These are phyloP conservation scores for Coenobita brevimanus DNA, from an alignment of 1,140 invertebrate species.

Conservation along the genomic window DNA sequence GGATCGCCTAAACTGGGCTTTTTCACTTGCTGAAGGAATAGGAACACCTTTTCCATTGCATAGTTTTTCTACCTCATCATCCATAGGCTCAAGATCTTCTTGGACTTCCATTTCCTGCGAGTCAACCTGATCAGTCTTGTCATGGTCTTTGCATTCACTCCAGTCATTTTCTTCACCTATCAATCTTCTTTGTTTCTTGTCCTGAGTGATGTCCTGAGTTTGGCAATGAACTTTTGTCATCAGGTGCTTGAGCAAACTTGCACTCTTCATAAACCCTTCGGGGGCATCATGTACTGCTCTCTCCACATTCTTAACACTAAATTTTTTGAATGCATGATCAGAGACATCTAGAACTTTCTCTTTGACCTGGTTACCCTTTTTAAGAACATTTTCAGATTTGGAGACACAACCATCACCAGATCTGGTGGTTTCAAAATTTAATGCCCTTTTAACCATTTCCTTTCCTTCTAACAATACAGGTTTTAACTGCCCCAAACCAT, in stretches of 20 bases:
- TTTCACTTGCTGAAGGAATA: constrained; percentile 65
- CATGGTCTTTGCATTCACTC: constrained; percentile 11
- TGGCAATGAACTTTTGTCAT: constrained; percentile 49
- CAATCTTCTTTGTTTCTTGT: constrained; percentile 18
- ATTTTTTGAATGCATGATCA: not conserved
- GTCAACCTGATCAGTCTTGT: not conserved
- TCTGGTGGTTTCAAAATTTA: constrained; percentile 36
- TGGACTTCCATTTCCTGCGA: constrained; percentile 14
- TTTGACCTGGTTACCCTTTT: not conserved
- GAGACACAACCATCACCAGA: not conserved
- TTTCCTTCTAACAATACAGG: not conserved
- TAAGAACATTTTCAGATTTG: not conserved
- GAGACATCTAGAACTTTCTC: constrained; percentile 12
- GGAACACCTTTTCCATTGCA: constrained; percentile 53
- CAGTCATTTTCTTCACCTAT: constrained; percentile 18
- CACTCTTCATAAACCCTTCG: constrained; percentile 56
- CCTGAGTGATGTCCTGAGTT: constrained; percentile 58
- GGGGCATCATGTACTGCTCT: constrained; percentile 21
- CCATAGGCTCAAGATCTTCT: constrained; percentile 23
- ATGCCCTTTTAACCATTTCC: constrained; percentile 50
- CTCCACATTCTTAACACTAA: not conserved
- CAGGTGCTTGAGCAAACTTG: constrained; percentile 60
- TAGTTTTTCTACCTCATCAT: constrained; percentile 54
- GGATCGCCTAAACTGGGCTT: constrained; percentile 82
- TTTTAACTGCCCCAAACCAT: constrained; percentile 23